These are phyloP conservation scores for Tiliqua scincoides DNA, from an alignment of 2,113 vertebrate species.

Conservation along the genomic window DNA sequence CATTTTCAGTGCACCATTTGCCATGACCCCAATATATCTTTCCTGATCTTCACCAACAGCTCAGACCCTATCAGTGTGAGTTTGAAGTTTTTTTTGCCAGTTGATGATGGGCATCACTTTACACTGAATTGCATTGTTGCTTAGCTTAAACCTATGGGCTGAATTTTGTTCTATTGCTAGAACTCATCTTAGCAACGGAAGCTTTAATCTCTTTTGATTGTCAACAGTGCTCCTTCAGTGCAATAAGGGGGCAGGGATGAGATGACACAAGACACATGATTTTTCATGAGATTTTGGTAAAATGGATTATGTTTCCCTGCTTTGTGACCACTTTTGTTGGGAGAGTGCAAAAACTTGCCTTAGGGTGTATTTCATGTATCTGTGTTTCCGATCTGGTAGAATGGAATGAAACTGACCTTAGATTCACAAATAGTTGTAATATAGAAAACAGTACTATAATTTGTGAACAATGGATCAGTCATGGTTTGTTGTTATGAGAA, in stretches of 20 bases:
- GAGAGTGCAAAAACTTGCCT: not conserved
- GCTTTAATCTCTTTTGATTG: not conserved
- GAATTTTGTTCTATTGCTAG: not conserved
- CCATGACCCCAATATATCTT: no score
- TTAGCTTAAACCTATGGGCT: constrained; percentile 40
- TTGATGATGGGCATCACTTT: no score
- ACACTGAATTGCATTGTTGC: not conserved
- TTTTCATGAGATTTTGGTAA: constrained; percentile 29
- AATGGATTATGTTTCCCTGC: constrained; percentile 48
- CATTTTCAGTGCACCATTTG: no score
- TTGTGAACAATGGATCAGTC: not conserved
- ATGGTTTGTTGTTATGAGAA: not conserved
- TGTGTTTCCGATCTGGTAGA: constrained; percentile 47
- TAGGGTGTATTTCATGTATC: constrained; percentile 60
- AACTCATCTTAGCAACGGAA: constrained; percentile 61
- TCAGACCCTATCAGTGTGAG: no score
- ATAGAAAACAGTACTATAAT: accelerated
- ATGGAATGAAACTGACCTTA: constrained; percentile 35
- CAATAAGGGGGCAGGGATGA: not conserved
- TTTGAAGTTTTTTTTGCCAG: no score
- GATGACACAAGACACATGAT: constrained; percentile 65
- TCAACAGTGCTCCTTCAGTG: constrained; percentile 35
- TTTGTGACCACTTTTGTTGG: constrained; percentile 45
- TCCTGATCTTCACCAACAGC: no score
- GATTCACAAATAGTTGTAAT: constrained; percentile 12